Base-by-base conservation (phyloP, 1,140 invertebrate genomes). In the Bombus superbus region DNA sequence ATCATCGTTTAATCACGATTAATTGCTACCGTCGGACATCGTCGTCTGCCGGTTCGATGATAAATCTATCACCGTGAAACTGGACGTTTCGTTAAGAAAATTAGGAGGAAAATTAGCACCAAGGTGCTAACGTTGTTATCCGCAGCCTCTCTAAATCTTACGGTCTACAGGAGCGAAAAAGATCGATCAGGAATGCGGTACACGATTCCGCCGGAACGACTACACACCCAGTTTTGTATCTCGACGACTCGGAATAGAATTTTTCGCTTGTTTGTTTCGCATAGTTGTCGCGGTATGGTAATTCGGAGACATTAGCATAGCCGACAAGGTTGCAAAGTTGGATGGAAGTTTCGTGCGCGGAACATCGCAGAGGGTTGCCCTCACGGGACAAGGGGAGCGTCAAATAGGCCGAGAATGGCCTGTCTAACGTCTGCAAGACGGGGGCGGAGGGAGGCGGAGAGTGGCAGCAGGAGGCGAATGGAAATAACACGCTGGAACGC, bases 231-330 rank as follows among this genome's bases (percentile, higher is more conserved):
- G 6, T 35, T 18, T 32, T 35, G 47, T 28, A 38, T n/a, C 32
- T 42, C n/a, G 44, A 3, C 73, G 28, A 32, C 53, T 35, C 42
- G 32, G 69, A 74, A 79, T 79, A 18, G 79, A 71, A 90, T 88
- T 90, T 91, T 91, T 90, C 76, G 76, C 73, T 82, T 80, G 89
- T 85, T 82, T 85, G 81, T 90, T 82, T 83, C 86, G 86, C 79
- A 86, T 77, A 88, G 86, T 88, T 90, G 74, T n/a, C 71, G 77
- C 76, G 89, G 74, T 76, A 88, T 90, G 89, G 89, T 88, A 90
- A 90, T 90, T 40, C 77, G 10, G 9, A 22, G 40, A 59, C 87
- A 91, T 91, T 91, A 91, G 90, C 89, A 91, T 91, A 91, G 83
- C 78, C 68, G 81, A 73, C 68, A 53, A 85, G 68, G 53, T 69